Percentiles rank a stretch among this genome's conserved stretches.
Evolutionary conservation across 2,113 vertebrate species (phyloP).

Genomic region (Centropus unirufus): DNA sequence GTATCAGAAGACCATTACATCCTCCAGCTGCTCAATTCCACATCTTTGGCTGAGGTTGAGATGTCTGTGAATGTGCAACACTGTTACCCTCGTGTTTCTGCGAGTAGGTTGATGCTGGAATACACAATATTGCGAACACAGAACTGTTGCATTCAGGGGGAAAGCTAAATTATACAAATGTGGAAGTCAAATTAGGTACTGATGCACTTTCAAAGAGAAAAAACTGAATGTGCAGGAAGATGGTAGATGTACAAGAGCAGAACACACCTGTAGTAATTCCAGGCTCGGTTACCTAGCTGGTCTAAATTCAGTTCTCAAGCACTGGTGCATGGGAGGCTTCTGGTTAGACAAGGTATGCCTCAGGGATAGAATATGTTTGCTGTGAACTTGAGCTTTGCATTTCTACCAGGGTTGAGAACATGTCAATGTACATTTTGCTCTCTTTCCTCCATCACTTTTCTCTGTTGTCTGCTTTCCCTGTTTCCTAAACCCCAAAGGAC

Average conservation of each 20-base stretch:
- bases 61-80: accelerated
- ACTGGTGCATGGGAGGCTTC: not conserved
- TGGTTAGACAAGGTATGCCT: not conserved
- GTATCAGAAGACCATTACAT: not conserved
- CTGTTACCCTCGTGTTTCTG: not conserved
- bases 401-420: not conserved
- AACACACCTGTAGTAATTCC: not conserved
- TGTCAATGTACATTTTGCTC: accelerated
- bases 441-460: not conserved
- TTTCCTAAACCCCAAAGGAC: not conserved
- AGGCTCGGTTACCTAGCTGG: not conserved
- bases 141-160: not conserved
- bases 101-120: not conserved
- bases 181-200: too few species aligned
- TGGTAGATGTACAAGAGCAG: not conserved
- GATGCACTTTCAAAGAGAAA: not conserved
- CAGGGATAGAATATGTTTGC: not conserved
- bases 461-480: not conserved
- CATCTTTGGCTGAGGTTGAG: accelerated
- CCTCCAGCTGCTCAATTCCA: not conserved
- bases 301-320: not conserved
- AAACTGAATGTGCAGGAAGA: not conserved
- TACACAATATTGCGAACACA: too few species aligned
- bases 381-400: not conserved
- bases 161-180: not conserved